Base-by-base conservation (phyloP, 2,888 invertebrate genomes). In the Erannis defoliaria region DNA sequence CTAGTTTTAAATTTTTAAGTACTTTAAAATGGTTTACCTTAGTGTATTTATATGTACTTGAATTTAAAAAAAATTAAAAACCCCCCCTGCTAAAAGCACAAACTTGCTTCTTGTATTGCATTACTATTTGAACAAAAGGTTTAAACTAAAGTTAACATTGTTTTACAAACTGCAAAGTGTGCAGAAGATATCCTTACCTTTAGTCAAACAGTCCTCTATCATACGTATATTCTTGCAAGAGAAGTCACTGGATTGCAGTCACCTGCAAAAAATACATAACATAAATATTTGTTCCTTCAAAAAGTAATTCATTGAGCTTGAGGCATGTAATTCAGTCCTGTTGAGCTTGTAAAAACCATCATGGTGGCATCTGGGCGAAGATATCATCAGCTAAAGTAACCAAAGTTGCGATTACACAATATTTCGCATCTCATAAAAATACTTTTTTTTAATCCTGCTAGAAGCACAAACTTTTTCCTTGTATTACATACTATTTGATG, bases 271-370 rank as follows among this genome's bases (percentile, higher is more conserved):
- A 12, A 5, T 8, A 2, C 0, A 10, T 19, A 12, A 33, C 1
- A 19, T 46, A 12, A 33, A 31, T 46, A 10, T n/a, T n/a, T n/a
- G 0, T 19, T 12, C 6, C 8, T 8, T 6, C 33, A 5, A 10
- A 16, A 45, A 16, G 5, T 14, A 0, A 1, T 9, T 4, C n/a
- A 19, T 19, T 2, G 19, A 12, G n/a, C 8, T 23, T 38, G n/a
- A 1, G 46, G 1, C 19, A 14, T 31, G 72, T 74, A 74, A 71
- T 70, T 77, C 78, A 76, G 78, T 77, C 56, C 62, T 62, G 62
- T 79, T 64, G 80, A 80, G 78, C 80, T 80, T 80, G 72, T 77
- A 75, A 67, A 53, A 59, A 75, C 80, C 73, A 64, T 82, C 82
- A 81, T 51, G 65, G 63, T 74, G 73, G 77, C 79, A 79, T 80